Evolutionary conservation across 2,888 invertebrate species (phyloP), one percentile per base, ranked within the genome.

Genomic region (Creontiades dilutus): DNA sequence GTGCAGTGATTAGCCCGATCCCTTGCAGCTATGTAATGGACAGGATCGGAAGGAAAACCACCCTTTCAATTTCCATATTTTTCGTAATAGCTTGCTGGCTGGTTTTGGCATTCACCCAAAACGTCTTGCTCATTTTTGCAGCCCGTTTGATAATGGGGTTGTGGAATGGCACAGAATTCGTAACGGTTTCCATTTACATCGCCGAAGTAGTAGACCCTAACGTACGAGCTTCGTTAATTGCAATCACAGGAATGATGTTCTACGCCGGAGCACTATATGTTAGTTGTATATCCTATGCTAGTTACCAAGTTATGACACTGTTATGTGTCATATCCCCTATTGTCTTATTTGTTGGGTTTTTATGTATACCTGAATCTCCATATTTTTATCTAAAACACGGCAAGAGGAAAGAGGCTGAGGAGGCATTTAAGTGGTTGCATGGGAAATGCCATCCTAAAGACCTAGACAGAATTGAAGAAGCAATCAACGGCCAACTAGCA

Each of bases 331-430:
- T 85, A 13, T 5, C 55, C 16, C 23, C 85, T 11, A 9, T 61
- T 2, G 28, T 85, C 7, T 13, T 85, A 16, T 57, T 85, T 19
- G 55, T 57, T 4, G 23, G 93, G 0, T 95, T 95, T 92, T 90
- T 93, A 12, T 95, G 95, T 94, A 94, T 95, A 93, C 95, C 95
- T 0, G 95, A 95, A 92, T 95, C 95, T 0, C 95, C 95, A 0
- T 95, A 95, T 91, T 95, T 94, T 91, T 93, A 95, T 80, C 92
- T 96, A 61, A 95, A 95, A 92, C 94, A 94, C 90, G 94, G 94
- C 0, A 93, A 94, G 47, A 19, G 23, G 9, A 47, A 7, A 27
- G 68, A 89, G 19, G 91, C 91, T 0, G 86, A 82, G n/a, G 48
- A 80, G 14, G 87, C 84, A 19, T 55, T 91, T 37, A 61, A 75